Conservation (phyloP, 23 tunicate genomes). For the Styela plicata region DNA sequence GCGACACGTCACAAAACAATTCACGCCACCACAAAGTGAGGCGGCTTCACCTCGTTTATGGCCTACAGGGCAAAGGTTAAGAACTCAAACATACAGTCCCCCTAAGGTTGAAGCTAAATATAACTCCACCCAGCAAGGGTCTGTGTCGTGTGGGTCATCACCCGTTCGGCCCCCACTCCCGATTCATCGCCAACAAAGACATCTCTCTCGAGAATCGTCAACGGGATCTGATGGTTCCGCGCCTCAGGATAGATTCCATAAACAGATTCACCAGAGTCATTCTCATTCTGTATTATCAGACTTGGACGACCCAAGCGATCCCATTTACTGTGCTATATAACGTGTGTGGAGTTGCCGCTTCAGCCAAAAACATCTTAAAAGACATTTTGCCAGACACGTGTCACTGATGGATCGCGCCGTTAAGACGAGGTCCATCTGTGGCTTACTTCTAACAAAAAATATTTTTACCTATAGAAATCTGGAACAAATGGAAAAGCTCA, state of each 20-base stretch:
- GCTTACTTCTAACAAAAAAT: too few species aligned
- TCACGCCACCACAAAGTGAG: background rate
- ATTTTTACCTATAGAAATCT: too few species aligned
- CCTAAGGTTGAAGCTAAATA: background rate
- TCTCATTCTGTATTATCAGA: background rate
- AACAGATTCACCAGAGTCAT: background rate
- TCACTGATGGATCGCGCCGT: too few species aligned
- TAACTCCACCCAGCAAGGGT: background rate
- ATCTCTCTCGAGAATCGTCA: background rate
- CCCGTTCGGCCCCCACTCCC: background rate
- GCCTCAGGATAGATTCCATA: background rate
- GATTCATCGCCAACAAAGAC: background rate
- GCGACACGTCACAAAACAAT: background rate
- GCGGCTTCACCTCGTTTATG: background rate
- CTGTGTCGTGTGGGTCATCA: background rate
- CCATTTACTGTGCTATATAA: background rate
- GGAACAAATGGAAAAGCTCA: too few species aligned
- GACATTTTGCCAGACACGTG: too few species aligned
- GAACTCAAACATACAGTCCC: background rate
- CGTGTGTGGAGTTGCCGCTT: too few species aligned
- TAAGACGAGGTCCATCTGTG: too few species aligned
- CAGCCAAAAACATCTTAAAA: too few species aligned
- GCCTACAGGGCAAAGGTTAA: background rate
- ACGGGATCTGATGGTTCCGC: background rate
- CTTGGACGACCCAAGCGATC: background rate